Percentiles rank a stretch among this genome's conserved stretches.
These are phyloP conservation scores for Pimpla rufipes DNA, from an alignment of 2,888 invertebrate species.

Conservation along the genomic window DNA sequence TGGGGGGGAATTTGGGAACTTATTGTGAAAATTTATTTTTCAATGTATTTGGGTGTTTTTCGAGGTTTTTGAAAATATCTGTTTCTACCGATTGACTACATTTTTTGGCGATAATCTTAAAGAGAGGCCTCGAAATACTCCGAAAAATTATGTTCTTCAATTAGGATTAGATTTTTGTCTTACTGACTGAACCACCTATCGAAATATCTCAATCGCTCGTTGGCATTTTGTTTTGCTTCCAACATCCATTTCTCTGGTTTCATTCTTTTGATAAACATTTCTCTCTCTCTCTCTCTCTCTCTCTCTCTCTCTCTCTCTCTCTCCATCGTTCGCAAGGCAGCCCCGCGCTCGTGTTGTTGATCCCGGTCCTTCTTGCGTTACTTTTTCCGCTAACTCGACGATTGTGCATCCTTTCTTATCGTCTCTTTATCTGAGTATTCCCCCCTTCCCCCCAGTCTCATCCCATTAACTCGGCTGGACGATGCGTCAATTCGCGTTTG, in stretches of 20 bases:
- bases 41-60: no score
- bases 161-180: no score
- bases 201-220: not conserved
- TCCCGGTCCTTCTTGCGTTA: not conserved
- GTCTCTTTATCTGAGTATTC: not conserved
- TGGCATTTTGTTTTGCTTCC: not conserved
- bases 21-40: no score
- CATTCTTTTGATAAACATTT: no score
- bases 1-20: no score
- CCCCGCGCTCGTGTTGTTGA: not conserved
- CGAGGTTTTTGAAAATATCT: no score
- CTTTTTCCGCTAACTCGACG: not conserved
- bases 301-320: no score
- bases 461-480: not conserved
- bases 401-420: constrained; percentile 6
- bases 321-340: not conserved
- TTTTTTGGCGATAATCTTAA: no score
- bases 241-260: not conserved
- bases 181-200: not conserved
- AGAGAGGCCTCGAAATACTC: no score
- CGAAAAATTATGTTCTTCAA: no score
- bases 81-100: no score
- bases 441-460: not conserved
- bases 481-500: constrained; percentile 1
- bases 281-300: no score